These are phyloP conservation scores for Syrphus vitripennis DNA, from an alignment of 2,888 invertebrate species.

Conservation along the genomic window DNA sequence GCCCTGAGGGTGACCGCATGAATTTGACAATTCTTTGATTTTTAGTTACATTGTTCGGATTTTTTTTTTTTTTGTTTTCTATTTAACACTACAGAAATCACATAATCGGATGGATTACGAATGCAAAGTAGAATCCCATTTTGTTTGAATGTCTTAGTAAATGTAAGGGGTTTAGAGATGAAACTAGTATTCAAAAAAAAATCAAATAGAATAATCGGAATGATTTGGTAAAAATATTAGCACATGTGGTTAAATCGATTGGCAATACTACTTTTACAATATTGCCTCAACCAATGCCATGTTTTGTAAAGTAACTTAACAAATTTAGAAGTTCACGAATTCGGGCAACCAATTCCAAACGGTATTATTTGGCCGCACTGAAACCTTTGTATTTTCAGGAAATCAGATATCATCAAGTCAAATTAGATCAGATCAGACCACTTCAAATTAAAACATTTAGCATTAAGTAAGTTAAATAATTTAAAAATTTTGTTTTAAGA, in stretches of 20 bases:
- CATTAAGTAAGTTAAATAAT: too few species aligned
- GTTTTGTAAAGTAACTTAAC: too few species aligned
- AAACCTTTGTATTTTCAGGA: too few species aligned
- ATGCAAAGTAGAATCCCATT: constrained; percentile 41
- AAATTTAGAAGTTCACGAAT: too few species aligned
- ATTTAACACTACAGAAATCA: neutral
- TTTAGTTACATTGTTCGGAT: constrained; percentile 38
- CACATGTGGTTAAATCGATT: neutral
- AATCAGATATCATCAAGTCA: too few species aligned
- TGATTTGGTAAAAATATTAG: neutral
- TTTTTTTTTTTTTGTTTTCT: constrained; percentile 16
- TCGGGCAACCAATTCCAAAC: too few species aligned
- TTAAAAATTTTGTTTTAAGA: too few species aligned
- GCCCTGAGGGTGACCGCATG: constrained; percentile 53
- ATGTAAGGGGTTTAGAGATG: neutral
- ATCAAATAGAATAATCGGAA: neutral
- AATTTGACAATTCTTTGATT: constrained; percentile 33
- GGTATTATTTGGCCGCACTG: too few species aligned
- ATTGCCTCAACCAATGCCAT: too few species aligned
- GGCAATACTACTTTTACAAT: neutral
- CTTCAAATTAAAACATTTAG: too few species aligned
- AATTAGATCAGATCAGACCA: too few species aligned
- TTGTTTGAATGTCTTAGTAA: constrained; percentile 14
- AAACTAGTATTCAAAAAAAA: neutral
- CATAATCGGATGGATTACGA: constrained; percentile 59